Base-by-base conservation (phyloP, 2,113 vertebrate genomes). In the Tenebrosternarchus preto region DNA sequence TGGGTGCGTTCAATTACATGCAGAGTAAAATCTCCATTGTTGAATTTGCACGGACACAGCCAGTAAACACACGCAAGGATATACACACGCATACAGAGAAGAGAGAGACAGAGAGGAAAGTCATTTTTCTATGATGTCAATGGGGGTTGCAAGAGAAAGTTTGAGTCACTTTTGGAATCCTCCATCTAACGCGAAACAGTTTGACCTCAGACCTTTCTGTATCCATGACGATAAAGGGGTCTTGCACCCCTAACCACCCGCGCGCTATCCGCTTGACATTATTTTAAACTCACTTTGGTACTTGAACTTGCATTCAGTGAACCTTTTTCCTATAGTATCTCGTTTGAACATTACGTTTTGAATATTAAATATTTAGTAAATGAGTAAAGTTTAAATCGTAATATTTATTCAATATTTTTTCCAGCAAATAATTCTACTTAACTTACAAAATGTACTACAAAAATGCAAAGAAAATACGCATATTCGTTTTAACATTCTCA, bases 171-270 rank as follows among this genome's bases (percentile, higher is more conserved):
- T 25, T 64, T 33, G 39, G 24, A 82, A 63, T 59, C 25, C 43
- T 76, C 77, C 73, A 71, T 55, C 46, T 64, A 74, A 76, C n/a
- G n/a, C n/a, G n/a, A n/a, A n/a, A n/a, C 67, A 77, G 29, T 57
- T 8, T 73, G 69, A 77, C 82, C 27, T 77, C 46, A 73, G 63
- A 43, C 25, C 61, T 61, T 66, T 70, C 6, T 73, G 77, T 80
- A 57, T 64, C 84, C 55, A 77, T 82, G 66, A 82, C 80, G 80
- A 85, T 24, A 57, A 68, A 53, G 25, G 46, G 80, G 24, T 74
- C 43, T 50, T 50, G 43, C 43, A 50, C 43, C 43, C 43, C 43
- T 50, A 50, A 12, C 11, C 43, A 15, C 43, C 8, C 9, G 43
- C 1, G 12, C 43, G 43, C 43, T 46, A 50, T 15, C n/a, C 11